Evolutionary conservation across 2,888 invertebrate genomes (phyloP), one percentile per base, ranked within the genome.

Genomic region (Meandrusa payeni): DNA sequence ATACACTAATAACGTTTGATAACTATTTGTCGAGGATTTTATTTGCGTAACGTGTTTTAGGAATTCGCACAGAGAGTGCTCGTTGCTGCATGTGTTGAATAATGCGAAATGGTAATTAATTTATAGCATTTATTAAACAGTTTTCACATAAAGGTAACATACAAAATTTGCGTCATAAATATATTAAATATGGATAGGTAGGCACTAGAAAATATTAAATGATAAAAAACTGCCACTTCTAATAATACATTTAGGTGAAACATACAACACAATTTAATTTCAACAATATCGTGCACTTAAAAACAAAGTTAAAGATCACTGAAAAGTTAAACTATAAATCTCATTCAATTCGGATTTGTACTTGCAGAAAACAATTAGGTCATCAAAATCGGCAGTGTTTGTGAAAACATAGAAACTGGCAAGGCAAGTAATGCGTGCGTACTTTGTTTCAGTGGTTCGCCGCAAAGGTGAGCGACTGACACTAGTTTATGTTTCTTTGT

Each of bases 291-390:
- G 85, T 86, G 86, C 86, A 83, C 82, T 83, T 82, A 83, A 78
- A 76, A 77, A 80, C 75, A 79, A 79, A 79, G 81, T 82, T 81
- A 83, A 81, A 77, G 74, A 80, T 83, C 80, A 81, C 76, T 78
- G 76, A 78, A 76, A 79, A 75, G 82, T 85, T 80, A 85, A 78
- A 79, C 78, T 85, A 78, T 75, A 83, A 83, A 83, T 82, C 76
- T 85, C 85, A 83, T 82, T 86, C 82, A 81, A 76, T 76, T 85
- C 73, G 80, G 82, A 85, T 86, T 87, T 87, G 86, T 87, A 87
- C 86, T 87, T 79, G 83, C 85, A 82, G 70, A 77, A 80, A 78
- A 77, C 61, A 78, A n/a, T 77, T 76, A 76, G 75, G 71, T 77
- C 73, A 69, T 70, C 68, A 78, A 73, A 69, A 75, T 73, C 75